Percentiles rank a stretch among this genome's conserved stretches.
Conservation (phyloP, 2,113 vertebrate species). For the Clupea harengus region DNA sequence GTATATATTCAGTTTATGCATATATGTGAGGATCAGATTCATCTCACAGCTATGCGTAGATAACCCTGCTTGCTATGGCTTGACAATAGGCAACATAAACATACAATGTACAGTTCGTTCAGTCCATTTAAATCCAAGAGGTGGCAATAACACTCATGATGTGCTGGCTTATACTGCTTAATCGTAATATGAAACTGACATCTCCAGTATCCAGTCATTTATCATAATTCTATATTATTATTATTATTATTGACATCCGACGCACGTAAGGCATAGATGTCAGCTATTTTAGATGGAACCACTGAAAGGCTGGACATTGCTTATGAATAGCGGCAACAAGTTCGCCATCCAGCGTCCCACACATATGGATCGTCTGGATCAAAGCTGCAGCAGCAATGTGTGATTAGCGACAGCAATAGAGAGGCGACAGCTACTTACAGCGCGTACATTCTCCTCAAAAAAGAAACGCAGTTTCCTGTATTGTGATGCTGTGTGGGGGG, state of each 20-base stretch:
- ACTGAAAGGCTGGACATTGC: not conserved
- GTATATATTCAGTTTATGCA: not conserved
- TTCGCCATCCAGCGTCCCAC: conserved; percentile 55
- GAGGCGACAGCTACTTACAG: conserved; percentile 48
- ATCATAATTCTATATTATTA: not conserved
- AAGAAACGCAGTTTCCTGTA: not conserved
- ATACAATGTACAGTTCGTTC: not conserved
- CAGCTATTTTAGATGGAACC: not conserved
- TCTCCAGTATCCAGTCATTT: not conserved
- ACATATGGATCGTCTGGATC: conserved; percentile 64
- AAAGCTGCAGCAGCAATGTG: conserved; percentile 55
- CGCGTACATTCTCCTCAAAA: not conserved
- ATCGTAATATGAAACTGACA: too few species aligned
- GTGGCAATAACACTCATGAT: not conserved
- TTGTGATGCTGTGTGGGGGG: conserved; percentile 29
- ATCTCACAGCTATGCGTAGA: not conserved
- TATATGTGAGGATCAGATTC: not conserved
- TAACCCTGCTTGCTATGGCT: not conserved
- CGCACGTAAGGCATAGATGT: not conserved
- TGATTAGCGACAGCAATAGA: conserved; percentile 59
- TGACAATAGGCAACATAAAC: not conserved
- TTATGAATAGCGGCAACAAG: conserved; percentile 30
- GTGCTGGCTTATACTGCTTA: not conserved
- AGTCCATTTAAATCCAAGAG: not conserved
- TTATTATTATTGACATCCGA: conserved; percentile 24